phyloP scores from a whole-genome alignment of 2,888 invertebrate genomes.

The Adineta ricciae region DNA sequence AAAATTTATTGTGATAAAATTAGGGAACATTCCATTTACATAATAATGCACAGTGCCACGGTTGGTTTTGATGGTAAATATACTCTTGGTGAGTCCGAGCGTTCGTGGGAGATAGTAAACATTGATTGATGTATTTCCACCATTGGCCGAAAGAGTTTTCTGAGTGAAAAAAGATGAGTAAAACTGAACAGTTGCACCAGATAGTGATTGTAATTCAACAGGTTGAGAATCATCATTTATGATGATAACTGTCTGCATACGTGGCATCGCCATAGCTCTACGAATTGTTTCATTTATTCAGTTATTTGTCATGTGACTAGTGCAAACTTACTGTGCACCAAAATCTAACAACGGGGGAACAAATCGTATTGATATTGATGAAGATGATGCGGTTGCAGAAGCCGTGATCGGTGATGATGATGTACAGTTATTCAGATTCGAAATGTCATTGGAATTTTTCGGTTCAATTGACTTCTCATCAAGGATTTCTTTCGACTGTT shows the following conservation, averaged over 20 bases:
- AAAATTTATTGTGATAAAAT: no score
- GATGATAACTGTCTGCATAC: background rate
- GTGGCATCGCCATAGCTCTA: background rate
- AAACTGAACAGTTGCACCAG: slow-evolving; percentile 2
- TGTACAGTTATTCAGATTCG: background rate
- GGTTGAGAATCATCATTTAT: background rate
- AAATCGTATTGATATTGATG: background rate
- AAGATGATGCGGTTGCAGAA: background rate
- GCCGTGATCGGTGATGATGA: background rate
- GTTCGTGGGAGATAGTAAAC: slow-evolving; percentile 11
- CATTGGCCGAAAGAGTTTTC: background rate
- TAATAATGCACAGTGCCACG: background rate
- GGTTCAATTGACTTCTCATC: background rate
- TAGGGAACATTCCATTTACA: background rate
- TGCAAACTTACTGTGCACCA: slow-evolving; percentile 3
- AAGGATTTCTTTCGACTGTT: no score
- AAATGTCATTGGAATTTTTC: background rate
- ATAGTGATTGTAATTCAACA: background rate
- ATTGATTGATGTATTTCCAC: background rate
- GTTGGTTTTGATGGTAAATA: background rate
- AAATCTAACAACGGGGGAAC: background rate
- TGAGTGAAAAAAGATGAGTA: slow-evolving; percentile 17
- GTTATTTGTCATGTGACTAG: no score
- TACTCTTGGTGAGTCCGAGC: background rate
- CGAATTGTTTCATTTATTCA: no score